Percentiles rank a stretch among this genome's conserved stretches.
phyloP scores from a whole-genome alignment of 2,888 invertebrate species.

The Tanytarsus gracilentus region DNA sequence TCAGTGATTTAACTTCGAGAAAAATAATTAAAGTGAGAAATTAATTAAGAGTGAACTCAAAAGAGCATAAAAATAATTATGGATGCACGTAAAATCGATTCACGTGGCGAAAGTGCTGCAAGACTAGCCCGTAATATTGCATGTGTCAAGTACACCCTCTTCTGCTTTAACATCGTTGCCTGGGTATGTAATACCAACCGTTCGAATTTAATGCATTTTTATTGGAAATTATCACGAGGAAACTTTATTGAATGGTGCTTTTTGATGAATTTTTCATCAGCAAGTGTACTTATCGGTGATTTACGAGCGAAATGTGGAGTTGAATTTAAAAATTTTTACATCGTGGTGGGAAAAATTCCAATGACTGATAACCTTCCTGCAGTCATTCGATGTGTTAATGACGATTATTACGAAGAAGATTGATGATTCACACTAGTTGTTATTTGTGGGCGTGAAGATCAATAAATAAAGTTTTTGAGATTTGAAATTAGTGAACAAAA shows the following conservation, averaged over 20 bases:
- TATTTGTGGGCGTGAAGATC: no score
- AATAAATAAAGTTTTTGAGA: no score
- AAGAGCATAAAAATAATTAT: neutral
- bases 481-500: no score
- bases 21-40: neutral
- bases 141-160: conserved; percentile 70
- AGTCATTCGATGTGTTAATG: no score
- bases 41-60: neutral
- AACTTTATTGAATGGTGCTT: neutral
- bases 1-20: neutral
- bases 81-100: conserved; percentile 10
- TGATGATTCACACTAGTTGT: no score
- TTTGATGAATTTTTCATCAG: neutral
- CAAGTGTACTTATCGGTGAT: no score
- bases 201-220: neutral
- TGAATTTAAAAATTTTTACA: neutral
- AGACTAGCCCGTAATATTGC: conserved; percentile 54
- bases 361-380: neutral
- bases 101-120: conserved; percentile 37
- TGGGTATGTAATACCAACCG: conserved; percentile 54
- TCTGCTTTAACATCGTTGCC: conserved; percentile 69
- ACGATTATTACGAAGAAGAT: neutral
- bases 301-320: no score
- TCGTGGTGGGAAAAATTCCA: no score
- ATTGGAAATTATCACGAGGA: no score